Evolutionary conservation across 2,113 vertebrate genomes (phyloP).

Genomic region (Vanacampus margaritifer): DNA sequence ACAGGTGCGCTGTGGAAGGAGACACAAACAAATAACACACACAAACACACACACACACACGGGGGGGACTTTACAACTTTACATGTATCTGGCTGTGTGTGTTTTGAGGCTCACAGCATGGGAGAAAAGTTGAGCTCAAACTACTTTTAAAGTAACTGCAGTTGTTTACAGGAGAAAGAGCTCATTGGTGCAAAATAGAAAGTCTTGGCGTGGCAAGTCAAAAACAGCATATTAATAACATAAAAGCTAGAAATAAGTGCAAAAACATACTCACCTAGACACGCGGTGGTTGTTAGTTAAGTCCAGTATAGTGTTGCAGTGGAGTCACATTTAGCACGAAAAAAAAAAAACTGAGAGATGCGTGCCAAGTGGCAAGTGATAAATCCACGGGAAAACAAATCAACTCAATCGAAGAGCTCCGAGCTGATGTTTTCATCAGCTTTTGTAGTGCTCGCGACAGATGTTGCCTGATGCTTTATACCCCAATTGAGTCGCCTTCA

Average conservation of each 20-base stretch:
- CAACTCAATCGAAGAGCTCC: constrained; percentile 37
- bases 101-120: background rate
- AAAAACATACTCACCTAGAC: constrained; percentile 53
- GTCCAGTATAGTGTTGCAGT: constrained; percentile 65
- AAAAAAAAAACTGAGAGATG: constrained; percentile 33
- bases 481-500: constrained; percentile 74
- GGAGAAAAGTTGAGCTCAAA: background rate
- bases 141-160: background rate
- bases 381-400: constrained; percentile 47
- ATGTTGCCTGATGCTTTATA: constrained; percentile 80
- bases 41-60: background rate
- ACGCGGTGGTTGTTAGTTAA: constrained; percentile 45
- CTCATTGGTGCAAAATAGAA: background rate
- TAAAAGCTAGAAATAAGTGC: background rate
- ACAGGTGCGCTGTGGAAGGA: constrained; percentile 66
- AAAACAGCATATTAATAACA: background rate
- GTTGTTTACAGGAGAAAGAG: background rate
- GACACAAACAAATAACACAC: background rate
- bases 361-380: constrained; percentile 41
- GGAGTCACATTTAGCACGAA: constrained; percentile 50
- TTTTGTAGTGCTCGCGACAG: constrained; percentile 61
- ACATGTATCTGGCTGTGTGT: background rate
- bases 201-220: background rate
- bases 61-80: background rate
- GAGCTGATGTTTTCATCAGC: constrained; percentile 71